Evolutionary conservation across 2,888 invertebrate genomes (phyloP).

Genomic region (Hybos culiciformis): DNA sequence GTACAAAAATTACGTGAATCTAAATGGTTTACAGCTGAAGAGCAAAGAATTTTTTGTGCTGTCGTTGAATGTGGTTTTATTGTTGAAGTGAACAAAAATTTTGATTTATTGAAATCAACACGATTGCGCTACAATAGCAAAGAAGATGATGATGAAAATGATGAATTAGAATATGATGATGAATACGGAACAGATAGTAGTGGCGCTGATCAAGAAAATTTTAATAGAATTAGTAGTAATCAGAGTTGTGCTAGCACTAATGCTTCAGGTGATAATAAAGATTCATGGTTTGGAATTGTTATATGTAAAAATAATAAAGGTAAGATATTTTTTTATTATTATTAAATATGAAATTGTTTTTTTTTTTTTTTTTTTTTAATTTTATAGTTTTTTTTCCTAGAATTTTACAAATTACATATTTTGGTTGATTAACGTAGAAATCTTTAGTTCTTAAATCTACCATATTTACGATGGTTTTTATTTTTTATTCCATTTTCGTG

Average conservation of each 20-base stretch:
- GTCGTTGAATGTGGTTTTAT: slow-evolving; percentile 60
- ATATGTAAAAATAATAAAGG: slow-evolving; percentile 60
- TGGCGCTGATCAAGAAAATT: slow-evolving; percentile 12
- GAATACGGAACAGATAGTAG: slow-evolving; percentile 11
- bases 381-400: too few species aligned
- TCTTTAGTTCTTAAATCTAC: too few species aligned
- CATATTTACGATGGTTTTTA: too few species aligned
- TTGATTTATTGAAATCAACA: too few species aligned
- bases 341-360: too few species aligned
- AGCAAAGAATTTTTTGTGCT: slow-evolving; percentile 55
- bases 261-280: slow-evolving; percentile 20
- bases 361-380: too few species aligned
- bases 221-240: slow-evolving; percentile 16
- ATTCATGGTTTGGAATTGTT: slow-evolving; percentile 49
- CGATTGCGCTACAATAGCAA: background rate
- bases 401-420: too few species aligned
- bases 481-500: too few species aligned
- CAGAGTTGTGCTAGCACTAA: slow-evolving; percentile 14
- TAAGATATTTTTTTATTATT: slow-evolving; percentile 21
- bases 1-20: slow-evolving; percentile 58
- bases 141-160: slow-evolving; percentile 18
- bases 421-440: too few species aligned
- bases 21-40: slow-evolving; percentile 60
- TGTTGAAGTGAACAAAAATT: slow-evolving; percentile 47
- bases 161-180: slow-evolving; percentile 12